Percentiles rank a stretch among this genome's conserved stretches.
Evolutionary conservation across 2,113 vertebrate species (phyloP).

Genomic region (Egretta garzetta): DNA sequence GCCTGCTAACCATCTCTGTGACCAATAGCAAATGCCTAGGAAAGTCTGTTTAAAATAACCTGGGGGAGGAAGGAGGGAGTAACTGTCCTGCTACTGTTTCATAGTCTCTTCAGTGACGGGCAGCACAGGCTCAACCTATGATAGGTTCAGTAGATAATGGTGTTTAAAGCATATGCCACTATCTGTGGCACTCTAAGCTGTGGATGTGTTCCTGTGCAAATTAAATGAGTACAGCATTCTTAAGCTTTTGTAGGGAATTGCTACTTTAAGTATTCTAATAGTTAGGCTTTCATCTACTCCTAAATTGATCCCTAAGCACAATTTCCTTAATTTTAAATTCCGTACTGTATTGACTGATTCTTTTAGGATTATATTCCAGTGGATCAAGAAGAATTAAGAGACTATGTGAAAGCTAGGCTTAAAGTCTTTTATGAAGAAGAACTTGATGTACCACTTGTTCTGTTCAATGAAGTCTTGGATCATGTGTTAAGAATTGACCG

Average conservation of each 20-base stretch:
- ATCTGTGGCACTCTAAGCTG: not conserved
- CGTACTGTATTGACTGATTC: not conserved
- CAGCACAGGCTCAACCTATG: not conserved
- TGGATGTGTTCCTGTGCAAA: not conserved
- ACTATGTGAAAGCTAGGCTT: conserved; percentile 97
- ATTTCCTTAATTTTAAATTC: not conserved
- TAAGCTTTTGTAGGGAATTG: not conserved
- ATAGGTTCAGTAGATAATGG: not conserved
- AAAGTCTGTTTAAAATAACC: not conserved
- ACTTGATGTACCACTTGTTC: conserved; percentile 94
- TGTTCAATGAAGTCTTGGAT: conserved; percentile 97
- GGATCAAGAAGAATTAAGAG: conserved; percentile 95
- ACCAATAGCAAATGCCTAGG: not conserved
- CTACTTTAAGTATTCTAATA: not conserved
- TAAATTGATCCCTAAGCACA: not conserved
- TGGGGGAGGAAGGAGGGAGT: not conserved
- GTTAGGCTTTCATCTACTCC: not conserved
- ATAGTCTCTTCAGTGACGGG: not conserved
- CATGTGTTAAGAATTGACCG: conserved; percentile 96
- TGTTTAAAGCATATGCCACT: not conserved
- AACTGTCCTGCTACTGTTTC: not conserved
- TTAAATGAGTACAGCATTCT: not conserved
- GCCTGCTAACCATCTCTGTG: not conserved
- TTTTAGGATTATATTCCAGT: conserved; percentile 96
- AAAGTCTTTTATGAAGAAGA: conserved; percentile 99